Conservation (phyloP, 1,140 invertebrate genomes). For the Solenopsis fugax region DNA sequence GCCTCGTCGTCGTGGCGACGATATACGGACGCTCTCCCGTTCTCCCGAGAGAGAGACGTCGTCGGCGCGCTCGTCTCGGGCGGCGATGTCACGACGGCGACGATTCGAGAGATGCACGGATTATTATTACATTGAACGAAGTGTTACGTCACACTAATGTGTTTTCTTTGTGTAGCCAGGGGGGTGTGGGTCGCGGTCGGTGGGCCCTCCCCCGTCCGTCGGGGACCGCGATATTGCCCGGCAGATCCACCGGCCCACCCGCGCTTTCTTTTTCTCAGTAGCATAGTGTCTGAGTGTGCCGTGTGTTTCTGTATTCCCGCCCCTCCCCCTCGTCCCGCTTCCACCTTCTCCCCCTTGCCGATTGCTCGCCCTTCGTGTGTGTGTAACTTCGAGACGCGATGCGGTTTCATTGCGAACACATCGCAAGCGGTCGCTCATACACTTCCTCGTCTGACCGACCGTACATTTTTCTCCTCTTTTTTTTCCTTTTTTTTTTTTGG, state of each 20-base stretch:
- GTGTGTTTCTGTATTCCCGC: constrained; percentile 73
- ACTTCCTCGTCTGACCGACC: neutral
- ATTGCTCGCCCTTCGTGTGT: neutral
- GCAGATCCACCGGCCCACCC: constrained; percentile 35
- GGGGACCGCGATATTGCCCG: constrained; percentile 45
- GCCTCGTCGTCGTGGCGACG: constrained; percentile 11
- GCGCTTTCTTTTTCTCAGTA: constrained; percentile 57
- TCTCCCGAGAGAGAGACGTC: constrained; percentile 20
- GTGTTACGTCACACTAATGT: constrained; percentile 59
- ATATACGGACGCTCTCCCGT: constrained; percentile 20
- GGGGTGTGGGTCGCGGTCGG: constrained; percentile 36
- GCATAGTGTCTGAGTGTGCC: constrained; percentile 79
- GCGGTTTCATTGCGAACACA: neutral
- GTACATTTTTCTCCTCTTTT: constrained; percentile 1
- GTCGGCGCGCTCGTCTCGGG: constrained; percentile 15
- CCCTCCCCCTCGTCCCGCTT: too few species aligned
- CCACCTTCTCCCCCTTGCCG: too few species aligned
- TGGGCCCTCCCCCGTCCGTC: constrained; percentile 29
- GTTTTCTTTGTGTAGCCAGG: constrained; percentile 45
- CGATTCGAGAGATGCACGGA: constrained; percentile 62
- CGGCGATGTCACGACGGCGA: constrained; percentile 59
- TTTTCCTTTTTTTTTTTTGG: neutral
- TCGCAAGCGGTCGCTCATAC: neutral
- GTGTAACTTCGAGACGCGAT: constrained; percentile 23
- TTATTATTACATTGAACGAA: constrained; percentile 49